Conservation (phyloP, 2,797 vertebrate species). For the Ciconia nigra region DNA sequence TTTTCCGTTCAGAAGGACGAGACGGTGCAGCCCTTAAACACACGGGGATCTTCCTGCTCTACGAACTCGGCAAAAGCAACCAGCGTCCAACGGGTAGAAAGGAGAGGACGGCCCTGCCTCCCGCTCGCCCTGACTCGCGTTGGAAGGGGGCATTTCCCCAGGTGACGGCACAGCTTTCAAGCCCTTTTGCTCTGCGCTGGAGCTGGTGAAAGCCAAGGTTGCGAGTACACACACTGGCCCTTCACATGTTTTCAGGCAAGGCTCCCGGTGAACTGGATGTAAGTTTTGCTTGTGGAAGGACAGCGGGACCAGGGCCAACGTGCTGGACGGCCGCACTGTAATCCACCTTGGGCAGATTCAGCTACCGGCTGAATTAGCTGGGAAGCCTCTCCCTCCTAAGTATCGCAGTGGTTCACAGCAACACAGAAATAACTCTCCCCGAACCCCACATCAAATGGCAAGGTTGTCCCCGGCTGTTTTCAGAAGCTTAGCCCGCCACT, state of each 20-base stretch:
- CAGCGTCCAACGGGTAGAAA: not conserved
- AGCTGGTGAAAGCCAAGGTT: not conserved
- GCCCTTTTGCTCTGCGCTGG: not conserved
- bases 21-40: not conserved
- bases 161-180: rapidly evolving
- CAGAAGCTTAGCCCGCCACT: constrained; percentile 54
- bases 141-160: not conserved
- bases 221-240: not conserved
- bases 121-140: rapidly evolving
- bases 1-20: not conserved
- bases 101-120: not conserved
- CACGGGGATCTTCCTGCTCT: not conserved
- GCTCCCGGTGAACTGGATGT: not conserved
- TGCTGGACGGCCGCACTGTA: not conserved
- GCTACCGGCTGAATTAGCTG: constrained; percentile 59
- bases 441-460: constrained; percentile 80
- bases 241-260: not conserved
- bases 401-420: not conserved
- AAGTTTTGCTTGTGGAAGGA: not conserved
- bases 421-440: constrained; percentile 76
- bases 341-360: not conserved
- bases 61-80: not conserved
- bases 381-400: constrained; percentile 73
- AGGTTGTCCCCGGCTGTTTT: constrained; percentile 71
- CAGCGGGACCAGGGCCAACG: not conserved